Conservation (phyloP, 2,888 invertebrate genomes). For the Zhengitettix transpicula region DNA sequence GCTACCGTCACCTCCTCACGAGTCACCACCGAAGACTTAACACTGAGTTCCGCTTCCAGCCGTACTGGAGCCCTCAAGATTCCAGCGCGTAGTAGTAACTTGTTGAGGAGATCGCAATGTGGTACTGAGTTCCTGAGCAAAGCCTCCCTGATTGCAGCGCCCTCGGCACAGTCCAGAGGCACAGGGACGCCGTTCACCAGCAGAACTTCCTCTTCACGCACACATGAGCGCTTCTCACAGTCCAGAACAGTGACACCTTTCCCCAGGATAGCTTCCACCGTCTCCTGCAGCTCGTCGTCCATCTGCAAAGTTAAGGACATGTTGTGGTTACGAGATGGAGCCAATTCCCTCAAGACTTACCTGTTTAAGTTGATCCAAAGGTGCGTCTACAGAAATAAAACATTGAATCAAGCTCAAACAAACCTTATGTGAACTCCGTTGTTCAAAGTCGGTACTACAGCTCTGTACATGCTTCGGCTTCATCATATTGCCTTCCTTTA, state of each 20-base stretch:
- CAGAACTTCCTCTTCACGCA: conserved; percentile 51
- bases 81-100: conserved; percentile 44
- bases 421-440: too few species aligned
- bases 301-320: conserved; percentile 21
- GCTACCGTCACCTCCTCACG: conserved; percentile 54
- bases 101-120: conserved; percentile 51
- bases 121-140: conserved; percentile 47
- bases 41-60: conserved; percentile 51
- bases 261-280: conserved; percentile 55
- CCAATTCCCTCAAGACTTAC: too few species aligned
- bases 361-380: too few species aligned
- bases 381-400: too few species aligned
- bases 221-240: conserved; percentile 53
- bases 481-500: too few species aligned
- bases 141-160: conserved; percentile 47
- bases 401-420: too few species aligned
- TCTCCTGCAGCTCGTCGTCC: conserved; percentile 60
- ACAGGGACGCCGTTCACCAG: conserved; percentile 54
- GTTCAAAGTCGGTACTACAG: too few species aligned
- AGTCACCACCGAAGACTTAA: conserved; percentile 51
- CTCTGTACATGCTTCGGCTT: too few species aligned
- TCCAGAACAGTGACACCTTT: conserved; percentile 54
- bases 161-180: conserved; percentile 47
- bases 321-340: background rate
- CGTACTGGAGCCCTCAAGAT: conserved; percentile 43